Base-by-base conservation (phyloP, 2,888 invertebrate genomes). In the Drosophila fungiperda region DNA sequence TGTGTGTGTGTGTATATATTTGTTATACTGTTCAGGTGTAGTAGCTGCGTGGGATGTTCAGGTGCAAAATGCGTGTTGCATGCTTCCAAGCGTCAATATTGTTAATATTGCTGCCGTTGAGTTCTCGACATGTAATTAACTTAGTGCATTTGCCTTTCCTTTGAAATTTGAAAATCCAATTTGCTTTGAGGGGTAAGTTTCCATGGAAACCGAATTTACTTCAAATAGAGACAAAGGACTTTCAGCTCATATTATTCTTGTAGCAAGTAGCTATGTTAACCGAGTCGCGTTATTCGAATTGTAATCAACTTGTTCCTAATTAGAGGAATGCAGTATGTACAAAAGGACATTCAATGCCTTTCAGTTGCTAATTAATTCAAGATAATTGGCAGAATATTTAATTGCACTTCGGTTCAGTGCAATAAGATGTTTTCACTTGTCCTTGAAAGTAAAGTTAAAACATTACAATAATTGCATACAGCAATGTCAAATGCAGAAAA, bases 1-100 rank as follows among this genome's bases (percentile, higher is more conserved):
- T 12, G 52, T 40, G 58, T 26, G 59, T 38, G 17, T 49, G 40
- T 7, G 60, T 38, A 40, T 26, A 9, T 11, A n/a, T 20, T 26
- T 26, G 26, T 26, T 26, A 5, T 26, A 15, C 45, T 20, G 9
- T 5, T 12, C 26, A 17, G 4, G 23, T 54, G 26, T 29, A 26
- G 26, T 29, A 11, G n/a, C 36, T 38, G 40, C 29, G 20, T 42
- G 20, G 20, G 20, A 42, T 32, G 32, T 6, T 6, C 15, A 20
- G 1, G 42, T 32, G 9, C 40, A 32, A 57, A 38, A 50, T 54
- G 45, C 53, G 48, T 65, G 54, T 32, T 32, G 32, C 55, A 42
- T 33, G 32, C 32, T 32, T 32, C 32, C n/a, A 9, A 15, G 57
- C 29, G 17, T 15, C 45, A 23, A 23, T 45, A 26, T n/a, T 38